Evolutionary conservation across 1,140 invertebrate genomes (phyloP).

Genomic region (Radopholus similis): DNA sequence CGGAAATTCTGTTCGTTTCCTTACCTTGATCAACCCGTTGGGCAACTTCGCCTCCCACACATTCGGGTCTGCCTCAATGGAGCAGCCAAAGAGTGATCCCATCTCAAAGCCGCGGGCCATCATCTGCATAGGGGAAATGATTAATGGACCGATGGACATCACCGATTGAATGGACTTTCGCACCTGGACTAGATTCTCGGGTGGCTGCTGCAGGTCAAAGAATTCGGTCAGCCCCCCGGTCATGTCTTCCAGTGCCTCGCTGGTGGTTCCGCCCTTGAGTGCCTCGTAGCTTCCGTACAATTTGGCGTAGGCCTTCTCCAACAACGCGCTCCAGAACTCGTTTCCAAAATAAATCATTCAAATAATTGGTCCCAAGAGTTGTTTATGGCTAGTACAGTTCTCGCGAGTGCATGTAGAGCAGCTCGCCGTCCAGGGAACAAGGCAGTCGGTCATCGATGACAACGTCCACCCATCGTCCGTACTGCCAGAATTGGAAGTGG

Average conservation of each 20-base stretch:
- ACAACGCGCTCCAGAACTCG: slow-evolving; percentile 77
- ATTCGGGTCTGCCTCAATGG: slow-evolving; percentile 71
- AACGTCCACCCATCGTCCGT: slow-evolving; percentile 70
- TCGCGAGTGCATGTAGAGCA: slow-evolving; percentile 71
- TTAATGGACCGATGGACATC: background rate
- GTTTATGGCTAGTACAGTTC: slow-evolving; percentile 73
- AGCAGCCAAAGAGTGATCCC: slow-evolving; percentile 68
- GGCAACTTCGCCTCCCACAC: slow-evolving; percentile 78
- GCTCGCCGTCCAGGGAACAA: slow-evolving; percentile 75
- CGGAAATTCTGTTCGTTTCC: slow-evolving; percentile 71
- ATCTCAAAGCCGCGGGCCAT: slow-evolving; percentile 58
- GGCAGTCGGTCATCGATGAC: slow-evolving; percentile 75
- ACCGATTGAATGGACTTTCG: slow-evolving; percentile 17
- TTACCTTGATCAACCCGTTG: slow-evolving; percentile 83
- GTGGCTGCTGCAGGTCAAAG: slow-evolving; percentile 77
- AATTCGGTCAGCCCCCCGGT: slow-evolving; percentile 94
- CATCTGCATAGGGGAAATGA: slow-evolving; percentile 63
- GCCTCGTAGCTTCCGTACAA: slow-evolving; percentile 96
- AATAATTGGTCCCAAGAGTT: no score
- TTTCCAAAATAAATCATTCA: slow-evolving; percentile 88
- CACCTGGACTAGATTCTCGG: slow-evolving; percentile 68
- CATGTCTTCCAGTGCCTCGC: slow-evolving; percentile 93
- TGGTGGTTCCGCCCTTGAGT: slow-evolving; percentile 90
- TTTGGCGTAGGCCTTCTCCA: slow-evolving; percentile 81
- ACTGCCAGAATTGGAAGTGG: slow-evolving; percentile 60